Evolutionary conservation across 2,797 vertebrate species (phyloP).

Genomic region (Hemibagrus guttatus): DNA sequence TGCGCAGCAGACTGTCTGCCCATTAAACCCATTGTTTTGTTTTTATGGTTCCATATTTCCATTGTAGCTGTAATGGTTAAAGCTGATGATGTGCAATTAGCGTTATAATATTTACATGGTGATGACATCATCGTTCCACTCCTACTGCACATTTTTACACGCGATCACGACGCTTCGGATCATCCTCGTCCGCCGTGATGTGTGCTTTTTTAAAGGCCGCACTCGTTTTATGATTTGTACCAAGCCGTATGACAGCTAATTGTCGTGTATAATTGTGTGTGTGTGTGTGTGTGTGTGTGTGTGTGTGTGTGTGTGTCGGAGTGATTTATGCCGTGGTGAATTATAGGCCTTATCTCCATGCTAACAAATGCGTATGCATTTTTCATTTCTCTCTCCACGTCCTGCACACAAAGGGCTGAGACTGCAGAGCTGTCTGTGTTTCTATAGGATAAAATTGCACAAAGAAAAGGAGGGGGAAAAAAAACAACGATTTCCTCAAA

Average conservation of each 20-base stretch:
- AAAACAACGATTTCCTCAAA: not conserved
- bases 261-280: constrained; percentile 57
- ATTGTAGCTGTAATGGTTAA: constrained; percentile 6
- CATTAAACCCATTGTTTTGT: constrained; percentile 16
- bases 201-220: not conserved
- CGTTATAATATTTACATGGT: not conserved
- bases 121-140: not conserved
- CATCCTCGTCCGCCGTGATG: not conserved
- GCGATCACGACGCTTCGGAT: not conserved
- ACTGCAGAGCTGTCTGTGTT: not conserved
- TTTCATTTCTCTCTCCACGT: constrained; percentile 30
- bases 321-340: constrained; percentile 53
- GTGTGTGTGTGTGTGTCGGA: constrained; percentile 42
- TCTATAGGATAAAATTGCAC: not conserved
- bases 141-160: not conserved
- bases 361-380: constrained; percentile 56
- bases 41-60: constrained; percentile 2
- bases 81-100: not conserved
- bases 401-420: constrained; percentile 6
- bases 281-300: not conserved
- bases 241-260: constrained; percentile 53
- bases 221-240: constrained; percentile 47
- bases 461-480: not conserved
- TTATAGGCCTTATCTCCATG: constrained; percentile 53
- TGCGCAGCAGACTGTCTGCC: not conserved